Conservation (phyloP, 2,888 invertebrate genomes). For the Tachina fera region DNA sequence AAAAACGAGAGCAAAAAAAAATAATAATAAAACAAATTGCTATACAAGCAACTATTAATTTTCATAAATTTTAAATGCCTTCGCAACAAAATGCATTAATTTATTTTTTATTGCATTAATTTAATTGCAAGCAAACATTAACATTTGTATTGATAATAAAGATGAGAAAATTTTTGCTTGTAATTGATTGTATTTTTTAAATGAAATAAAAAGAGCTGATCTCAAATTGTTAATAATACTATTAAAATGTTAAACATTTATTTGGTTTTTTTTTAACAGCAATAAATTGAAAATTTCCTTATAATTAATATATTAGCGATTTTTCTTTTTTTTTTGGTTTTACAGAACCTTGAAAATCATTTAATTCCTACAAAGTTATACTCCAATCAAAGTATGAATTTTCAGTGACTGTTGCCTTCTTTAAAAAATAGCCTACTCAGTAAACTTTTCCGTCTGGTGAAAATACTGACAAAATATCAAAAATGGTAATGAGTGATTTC, state of each 20-base stretch:
- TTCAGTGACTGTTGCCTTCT: no score
- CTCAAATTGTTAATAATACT: not conserved
- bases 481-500: no score
- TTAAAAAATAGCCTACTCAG: no score
- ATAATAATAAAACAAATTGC: constrained; percentile 12
- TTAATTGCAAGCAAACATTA: constrained; percentile 50
- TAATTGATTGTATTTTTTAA: constrained; percentile 35
- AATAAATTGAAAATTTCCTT: no score
- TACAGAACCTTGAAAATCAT: no score
- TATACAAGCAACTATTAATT: constrained; percentile 55
- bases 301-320: no score
- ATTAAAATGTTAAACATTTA: not conserved
- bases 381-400: no score
- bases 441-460: no score
- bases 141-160: constrained; percentile 4
- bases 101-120: constrained; percentile 32
- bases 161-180: not conserved
- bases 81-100: constrained; percentile 33
- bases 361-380: no score
- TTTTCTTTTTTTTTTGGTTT: no score
- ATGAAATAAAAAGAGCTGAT: not conserved
- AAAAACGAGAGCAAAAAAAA: not conserved
- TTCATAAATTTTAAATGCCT: constrained; percentile 45
- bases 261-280: not conserved
- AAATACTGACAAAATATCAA: no score